These are phyloP conservation scores for Abrostola tripartita DNA, from an alignment of 2,888 invertebrate genomes.

Conservation along the genomic window DNA sequence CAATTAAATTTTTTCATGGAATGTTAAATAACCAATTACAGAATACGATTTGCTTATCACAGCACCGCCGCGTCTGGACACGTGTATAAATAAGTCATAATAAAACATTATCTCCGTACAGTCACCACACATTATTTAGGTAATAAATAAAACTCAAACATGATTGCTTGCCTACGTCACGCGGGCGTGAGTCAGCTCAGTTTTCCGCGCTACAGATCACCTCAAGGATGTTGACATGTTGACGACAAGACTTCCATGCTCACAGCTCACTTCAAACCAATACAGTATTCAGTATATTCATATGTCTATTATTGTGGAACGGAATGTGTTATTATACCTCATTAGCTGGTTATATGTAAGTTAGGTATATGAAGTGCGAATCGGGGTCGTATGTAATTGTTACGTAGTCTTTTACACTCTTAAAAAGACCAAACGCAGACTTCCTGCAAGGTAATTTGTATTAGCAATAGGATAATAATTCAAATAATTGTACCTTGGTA, in stretches of 20 bases:
- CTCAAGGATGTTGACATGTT: constrained; percentile 66
- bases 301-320: constrained; percentile 19
- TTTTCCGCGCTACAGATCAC: constrained; percentile 70
- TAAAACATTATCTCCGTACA: constrained; percentile 17
- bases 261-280: constrained; percentile 35
- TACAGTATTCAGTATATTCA: constrained; percentile 14
- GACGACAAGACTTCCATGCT: constrained; percentile 37
- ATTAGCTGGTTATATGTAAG: constrained; percentile 40
- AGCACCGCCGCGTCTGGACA: constrained; percentile 7
- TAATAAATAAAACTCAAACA: constrained; percentile 20
- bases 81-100: constrained; percentile 26
- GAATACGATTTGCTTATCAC: constrained; percentile 23
- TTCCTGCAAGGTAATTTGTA: constrained; percentile 50
- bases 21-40: constrained; percentile 20
- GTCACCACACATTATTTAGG: constrained; percentile 26
- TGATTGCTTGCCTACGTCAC: constrained; percentile 41
- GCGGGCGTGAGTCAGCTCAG: constrained; percentile 60
- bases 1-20: constrained; percentile 13
- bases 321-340: constrained; percentile 32
- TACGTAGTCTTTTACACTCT: constrained; percentile 12
- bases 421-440: constrained; percentile 30
- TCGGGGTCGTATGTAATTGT: constrained; percentile 24
- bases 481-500: constrained; percentile 22
- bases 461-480: constrained; percentile 46
- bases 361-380: constrained; percentile 14